phyloP scores from a whole-genome alignment of 2,888 invertebrate genomes.

The Spilarctia lutea region DNA sequence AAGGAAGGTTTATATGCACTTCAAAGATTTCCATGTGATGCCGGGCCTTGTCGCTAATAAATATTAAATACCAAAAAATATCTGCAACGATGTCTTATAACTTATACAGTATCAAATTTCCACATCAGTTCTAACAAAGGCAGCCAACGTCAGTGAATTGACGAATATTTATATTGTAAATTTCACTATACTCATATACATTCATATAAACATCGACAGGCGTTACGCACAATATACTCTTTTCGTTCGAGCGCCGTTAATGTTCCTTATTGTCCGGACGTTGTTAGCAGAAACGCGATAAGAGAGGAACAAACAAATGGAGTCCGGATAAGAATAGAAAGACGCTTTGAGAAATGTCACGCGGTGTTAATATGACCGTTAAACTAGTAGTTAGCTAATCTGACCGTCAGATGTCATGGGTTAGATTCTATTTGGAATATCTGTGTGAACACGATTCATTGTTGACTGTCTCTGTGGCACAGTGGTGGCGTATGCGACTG shows the following conservation, averaged over 20 bases:
- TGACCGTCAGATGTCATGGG: neutral
- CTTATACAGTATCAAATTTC: constrained; percentile 54
- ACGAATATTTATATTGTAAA: constrained; percentile 79
- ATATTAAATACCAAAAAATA: neutral
- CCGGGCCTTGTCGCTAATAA: too few species aligned
- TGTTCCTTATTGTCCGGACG: constrained; percentile 34
- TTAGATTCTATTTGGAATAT: neutral
- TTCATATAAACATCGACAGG: constrained; percentile 42
- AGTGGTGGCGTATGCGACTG: too few species aligned
- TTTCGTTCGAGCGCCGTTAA: constrained; percentile 43
- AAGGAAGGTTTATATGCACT: too few species aligned
- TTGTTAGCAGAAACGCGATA: constrained; percentile 22
- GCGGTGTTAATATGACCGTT: neutral
- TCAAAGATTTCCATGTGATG: too few species aligned
- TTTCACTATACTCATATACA: constrained; percentile 59
- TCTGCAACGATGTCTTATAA: constrained; percentile 15
- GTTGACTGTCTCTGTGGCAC: too few species aligned
- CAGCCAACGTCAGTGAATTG: constrained; percentile 70
- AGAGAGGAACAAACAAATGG: constrained; percentile 26
- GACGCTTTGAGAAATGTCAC: constrained; percentile 4
- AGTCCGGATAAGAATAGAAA: constrained; percentile 8
- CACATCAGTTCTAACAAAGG: constrained; percentile 67
- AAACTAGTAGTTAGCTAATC: neutral
- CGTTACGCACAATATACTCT: constrained; percentile 43
- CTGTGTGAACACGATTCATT: neutral